Percentiles rank a stretch among this genome's conserved stretches.
Conservation (phyloP, 1,140 invertebrate species). For the Neoseiulus cucumeris region DNA sequence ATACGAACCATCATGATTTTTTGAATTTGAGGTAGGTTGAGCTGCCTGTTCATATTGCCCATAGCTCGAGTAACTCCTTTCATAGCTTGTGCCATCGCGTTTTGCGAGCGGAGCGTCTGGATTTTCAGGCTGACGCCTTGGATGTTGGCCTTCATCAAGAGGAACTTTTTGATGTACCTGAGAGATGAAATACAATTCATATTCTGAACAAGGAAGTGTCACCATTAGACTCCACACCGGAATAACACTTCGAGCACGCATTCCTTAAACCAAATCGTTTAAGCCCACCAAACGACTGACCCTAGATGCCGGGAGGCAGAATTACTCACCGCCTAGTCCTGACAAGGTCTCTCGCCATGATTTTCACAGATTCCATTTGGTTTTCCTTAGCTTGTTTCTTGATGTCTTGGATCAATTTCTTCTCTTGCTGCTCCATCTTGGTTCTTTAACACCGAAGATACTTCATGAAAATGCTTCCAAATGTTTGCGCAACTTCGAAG, state of each 20-base stretch:
- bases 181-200: not conserved
- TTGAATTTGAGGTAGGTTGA: constrained; percentile 97
- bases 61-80: constrained; percentile 95
- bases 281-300: too few species aligned
- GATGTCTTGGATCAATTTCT: constrained; percentile 93
- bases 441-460: constrained; percentile 31
- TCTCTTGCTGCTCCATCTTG: constrained; percentile 96
- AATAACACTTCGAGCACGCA: too few species aligned
- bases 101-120: constrained; percentile 90
- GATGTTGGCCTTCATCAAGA: constrained; percentile 98
- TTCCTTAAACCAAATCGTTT: too few species aligned
- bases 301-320: too few species aligned
- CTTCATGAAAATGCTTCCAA: too few species aligned
- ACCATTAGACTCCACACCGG: too few species aligned
- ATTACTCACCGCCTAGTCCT: constrained; percentile 46
- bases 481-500: too few species aligned
- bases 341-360: constrained; percentile 98
- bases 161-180: constrained; percentile 87
- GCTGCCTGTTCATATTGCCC: constrained; percentile 82
- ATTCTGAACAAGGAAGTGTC: too few species aligned
- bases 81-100: constrained; percentile 99
- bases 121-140: constrained; percentile 97
- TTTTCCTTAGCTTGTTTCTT: constrained; percentile 98
- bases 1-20: constrained; percentile 59
- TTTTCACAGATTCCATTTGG: constrained; percentile 99